Percentiles rank a stretch among this genome's conserved stretches.
Conservation (phyloP, 2,113 vertebrate genomes). For the Neoarius graeffei region DNA sequence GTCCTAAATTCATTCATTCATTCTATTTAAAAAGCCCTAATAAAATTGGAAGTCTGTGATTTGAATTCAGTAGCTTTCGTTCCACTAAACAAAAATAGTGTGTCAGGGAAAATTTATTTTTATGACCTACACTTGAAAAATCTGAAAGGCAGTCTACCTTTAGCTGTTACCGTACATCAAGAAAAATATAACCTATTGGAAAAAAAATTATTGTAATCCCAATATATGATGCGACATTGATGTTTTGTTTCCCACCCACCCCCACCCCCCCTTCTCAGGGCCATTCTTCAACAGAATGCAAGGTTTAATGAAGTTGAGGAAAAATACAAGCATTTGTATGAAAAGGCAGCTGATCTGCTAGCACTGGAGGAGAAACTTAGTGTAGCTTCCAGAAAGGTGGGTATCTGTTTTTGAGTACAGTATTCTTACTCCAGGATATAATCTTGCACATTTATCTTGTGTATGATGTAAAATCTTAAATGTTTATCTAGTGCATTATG, state of each 20-base stretch:
- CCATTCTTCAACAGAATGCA: constrained; percentile 81
- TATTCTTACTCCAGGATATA: not conserved
- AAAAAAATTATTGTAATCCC: not conserved
- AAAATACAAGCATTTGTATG: constrained; percentile 76
- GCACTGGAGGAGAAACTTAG: constrained; percentile 77
- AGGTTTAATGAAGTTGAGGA: constrained; percentile 80
- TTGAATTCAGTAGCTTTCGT: no score
- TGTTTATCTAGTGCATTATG: not conserved
- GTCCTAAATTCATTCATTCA: no score
- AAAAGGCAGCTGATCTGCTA: constrained; percentile 72
- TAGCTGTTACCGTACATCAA: not conserved
- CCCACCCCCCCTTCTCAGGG: no score
- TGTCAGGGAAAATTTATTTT: no score
- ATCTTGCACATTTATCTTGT: not conserved
- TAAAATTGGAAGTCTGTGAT: no score
- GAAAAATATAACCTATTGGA: not conserved
- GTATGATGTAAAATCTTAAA: not conserved
- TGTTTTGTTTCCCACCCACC: not conserved
- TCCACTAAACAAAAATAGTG: no score
- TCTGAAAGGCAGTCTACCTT: no score
- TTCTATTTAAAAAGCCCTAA: no score
- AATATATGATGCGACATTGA: not conserved
- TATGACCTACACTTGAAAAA: no score
- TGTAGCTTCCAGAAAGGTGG: constrained; percentile 86
- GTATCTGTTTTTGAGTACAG: constrained; percentile 13